Conservation (phyloP, 2,113 vertebrate genomes). For the Fukomys damarensis region DNA sequence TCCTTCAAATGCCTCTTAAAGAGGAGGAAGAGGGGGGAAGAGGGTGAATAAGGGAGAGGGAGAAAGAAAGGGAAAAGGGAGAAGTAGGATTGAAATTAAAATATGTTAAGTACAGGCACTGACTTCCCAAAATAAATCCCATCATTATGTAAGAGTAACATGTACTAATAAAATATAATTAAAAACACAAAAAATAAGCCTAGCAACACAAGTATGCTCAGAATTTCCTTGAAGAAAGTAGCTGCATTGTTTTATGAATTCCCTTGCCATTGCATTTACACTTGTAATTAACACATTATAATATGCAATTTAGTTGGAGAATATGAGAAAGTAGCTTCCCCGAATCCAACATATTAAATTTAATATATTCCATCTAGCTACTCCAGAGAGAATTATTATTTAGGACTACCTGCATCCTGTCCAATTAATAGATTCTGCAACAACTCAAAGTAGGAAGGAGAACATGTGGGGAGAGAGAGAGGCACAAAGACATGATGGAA, state of each 20-base stretch:
- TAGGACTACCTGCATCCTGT: conserved; percentile 35
- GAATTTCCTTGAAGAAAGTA: conserved; percentile 19
- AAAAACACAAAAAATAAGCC: not conserved
- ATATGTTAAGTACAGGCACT: not conserved
- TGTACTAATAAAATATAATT: not conserved
- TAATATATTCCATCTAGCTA: conserved; percentile 56
- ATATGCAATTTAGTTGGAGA: conserved; percentile 54
- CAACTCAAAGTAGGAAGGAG: not conserved
- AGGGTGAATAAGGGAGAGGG: too few species aligned
- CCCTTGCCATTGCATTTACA: not conserved
- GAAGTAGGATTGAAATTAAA: not conserved
- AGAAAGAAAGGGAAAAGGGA: not conserved
- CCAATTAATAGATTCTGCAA: conserved; percentile 70
- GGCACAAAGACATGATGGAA: not conserved
- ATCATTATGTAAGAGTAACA: not conserved
- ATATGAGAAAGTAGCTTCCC: conserved; percentile 59
- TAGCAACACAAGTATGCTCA: not conserved
- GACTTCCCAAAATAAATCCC: not conserved
- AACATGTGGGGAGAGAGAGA: not conserved
- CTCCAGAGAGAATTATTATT: conserved; percentile 50
- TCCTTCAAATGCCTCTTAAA: too few species aligned
- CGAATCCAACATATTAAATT: conserved; percentile 59
- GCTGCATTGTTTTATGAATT: conserved; percentile 18
- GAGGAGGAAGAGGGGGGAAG: not conserved
- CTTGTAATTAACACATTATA: conserved; percentile 61